phyloP scores from a whole-genome alignment of 2,113 vertebrate genomes.

The Herpailurus yagouaroundi region DNA sequence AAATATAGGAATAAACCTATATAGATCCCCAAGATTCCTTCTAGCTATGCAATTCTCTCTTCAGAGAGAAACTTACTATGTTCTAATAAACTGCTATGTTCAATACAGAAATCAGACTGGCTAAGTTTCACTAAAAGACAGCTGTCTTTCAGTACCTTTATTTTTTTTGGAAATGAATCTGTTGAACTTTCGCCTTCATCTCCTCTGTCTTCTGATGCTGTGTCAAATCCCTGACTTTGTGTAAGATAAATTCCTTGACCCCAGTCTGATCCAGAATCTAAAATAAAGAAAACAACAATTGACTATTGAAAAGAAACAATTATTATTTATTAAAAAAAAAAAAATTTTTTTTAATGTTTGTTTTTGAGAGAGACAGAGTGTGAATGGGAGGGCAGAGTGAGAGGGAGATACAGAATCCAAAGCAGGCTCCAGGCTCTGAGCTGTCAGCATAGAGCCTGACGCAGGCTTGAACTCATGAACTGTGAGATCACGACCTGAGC shows the following conservation, averaged over 20 bases:
- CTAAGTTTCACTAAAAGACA: constrained; percentile 16
- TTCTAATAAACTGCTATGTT: not conserved
- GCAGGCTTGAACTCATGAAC: too few relatives aligned
- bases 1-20: constrained; percentile 12
- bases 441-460: too few relatives aligned
- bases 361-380: too few relatives aligned
- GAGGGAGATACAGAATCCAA: too few relatives aligned
- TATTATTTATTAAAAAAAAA: not conserved
- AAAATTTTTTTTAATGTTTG: too few relatives aligned
- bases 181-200: constrained; percentile 87
- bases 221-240: constrained; percentile 89
- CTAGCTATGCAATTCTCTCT: not conserved
- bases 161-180: constrained; percentile 92
- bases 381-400: too few relatives aligned
- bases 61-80: not conserved
- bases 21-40: not conserved
- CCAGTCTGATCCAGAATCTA: constrained; percentile 96
- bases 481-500: too few relatives aligned
- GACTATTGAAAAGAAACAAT: constrained; percentile 41
- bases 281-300: constrained; percentile 78
- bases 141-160: constrained; percentile 90
- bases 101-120: not conserved
- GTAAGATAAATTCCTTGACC: constrained; percentile 90
- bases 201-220: constrained; percentile 87
- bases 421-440: too few relatives aligned